A percentile compares a stretch with the other conserved stretches of the same genome.
Conservation (phyloP, 2,113 vertebrate genomes). For the Tringa solitaria region DNA sequence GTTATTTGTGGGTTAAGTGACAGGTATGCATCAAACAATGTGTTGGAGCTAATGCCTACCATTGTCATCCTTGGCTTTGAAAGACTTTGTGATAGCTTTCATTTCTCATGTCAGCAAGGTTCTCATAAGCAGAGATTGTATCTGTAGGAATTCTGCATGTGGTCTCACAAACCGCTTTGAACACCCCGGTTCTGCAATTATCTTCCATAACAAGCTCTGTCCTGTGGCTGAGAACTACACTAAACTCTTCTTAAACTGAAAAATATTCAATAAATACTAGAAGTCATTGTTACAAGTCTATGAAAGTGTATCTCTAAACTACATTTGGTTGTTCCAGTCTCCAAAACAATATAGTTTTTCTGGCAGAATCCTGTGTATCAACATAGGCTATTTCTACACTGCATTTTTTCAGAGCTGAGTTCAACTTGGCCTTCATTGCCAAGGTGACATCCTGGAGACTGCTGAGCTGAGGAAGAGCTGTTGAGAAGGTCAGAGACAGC, state of each 20-base stretch:
- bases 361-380: not conserved
- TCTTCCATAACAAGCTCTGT: not conserved
- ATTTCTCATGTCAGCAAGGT: not conserved
- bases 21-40: not conserved
- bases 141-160: not conserved
- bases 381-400: not conserved
- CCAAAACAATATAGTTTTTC: not conserved
- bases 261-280: not conserved
- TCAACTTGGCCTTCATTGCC: not conserved
- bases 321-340: not conserved
- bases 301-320: not conserved
- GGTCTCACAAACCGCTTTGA: not conserved
- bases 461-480: not conserved
- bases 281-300: not conserved
- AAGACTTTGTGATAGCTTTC: not conserved
- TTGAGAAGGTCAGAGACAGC: not conserved
- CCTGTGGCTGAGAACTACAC: not conserved
- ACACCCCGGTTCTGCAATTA: not conserved
- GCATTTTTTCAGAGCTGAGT: not conserved
- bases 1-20: not conserved
- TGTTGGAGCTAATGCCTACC: not conserved
- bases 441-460: not conserved
- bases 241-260: not conserved
- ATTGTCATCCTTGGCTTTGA: not conserved
- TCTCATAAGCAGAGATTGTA: not conserved